Evolutionary conservation across 2,888 invertebrate genomes (phyloP), one percentile per base, ranked within the genome.

Genomic region (Ptychoptera albimana): DNA sequence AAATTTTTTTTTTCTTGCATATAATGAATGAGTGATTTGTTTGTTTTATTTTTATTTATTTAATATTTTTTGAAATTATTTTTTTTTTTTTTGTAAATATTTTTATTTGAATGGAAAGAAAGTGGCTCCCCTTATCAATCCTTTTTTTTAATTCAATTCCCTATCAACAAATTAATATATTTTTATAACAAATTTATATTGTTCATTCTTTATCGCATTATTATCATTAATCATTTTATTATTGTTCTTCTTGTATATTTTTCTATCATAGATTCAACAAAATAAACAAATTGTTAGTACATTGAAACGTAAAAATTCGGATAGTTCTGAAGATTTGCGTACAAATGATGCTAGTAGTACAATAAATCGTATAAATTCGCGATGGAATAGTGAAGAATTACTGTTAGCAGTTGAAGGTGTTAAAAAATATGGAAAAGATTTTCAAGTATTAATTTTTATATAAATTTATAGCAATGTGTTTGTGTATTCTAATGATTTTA

Each of bases 331-430:
- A 46, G 75, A 78, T 45, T 63, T 77, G 45, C 71, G 79, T 56
- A 71, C 72, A 37, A 70, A 72, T 35, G 77, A 81, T 55, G 34
- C 34, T 16, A 35, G 34, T n/a, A 23, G 23, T 23, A 72, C 74
- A 8, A 71, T 73, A 11, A 73, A 72, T 53, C 81, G 87, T 54
- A 79, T 87, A 43, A 86, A 85, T 61, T 77, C 87, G 6, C 77
- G 86, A 37, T 96, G 96, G 96, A 85, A 87, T 30, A 84, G 85
- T 54, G 94, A 94, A 53, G 96, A 96, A 66, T 66, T 89, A 15
- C 70, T 91, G 29, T 70, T 96, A 57, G 94, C 91, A 13, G 87
- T 93, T 32, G 87, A 92, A 58, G 93, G 91, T 57, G 76, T 81
- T 46, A 72, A 80, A 50, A 83, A 83, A 66, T 82, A 80, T 57